Evolutionary conservation across 2,888 invertebrate species (phyloP).

Genomic region (Candidula unifasciata): DNA sequence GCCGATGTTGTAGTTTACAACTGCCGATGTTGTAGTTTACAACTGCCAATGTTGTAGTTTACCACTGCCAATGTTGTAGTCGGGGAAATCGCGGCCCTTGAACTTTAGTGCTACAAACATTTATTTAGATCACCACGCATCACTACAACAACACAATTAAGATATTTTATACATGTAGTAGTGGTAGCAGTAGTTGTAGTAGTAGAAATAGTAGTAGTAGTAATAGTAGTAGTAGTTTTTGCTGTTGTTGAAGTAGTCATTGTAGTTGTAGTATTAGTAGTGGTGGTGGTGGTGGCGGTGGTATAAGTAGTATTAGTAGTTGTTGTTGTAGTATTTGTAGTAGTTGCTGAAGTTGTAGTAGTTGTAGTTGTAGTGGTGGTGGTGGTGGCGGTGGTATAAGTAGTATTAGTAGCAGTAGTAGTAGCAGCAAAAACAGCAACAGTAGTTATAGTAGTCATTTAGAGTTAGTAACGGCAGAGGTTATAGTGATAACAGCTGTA

Average conservation of each 20-base stretch:
- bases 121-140: no score
- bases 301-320: background rate
- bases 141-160: no score
- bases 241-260: background rate
- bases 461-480: background rate
- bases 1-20: no score
- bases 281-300: background rate
- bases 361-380: background rate
- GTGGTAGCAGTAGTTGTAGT: no score
- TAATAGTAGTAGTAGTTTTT: background rate
- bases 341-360: background rate
- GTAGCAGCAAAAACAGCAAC: slow-evolving; percentile 1
- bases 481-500: background rate
- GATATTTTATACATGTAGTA: no score
- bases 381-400: background rate
- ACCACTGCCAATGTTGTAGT: no score
- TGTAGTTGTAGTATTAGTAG: background rate
- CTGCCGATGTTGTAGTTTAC: no score
- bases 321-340: background rate
- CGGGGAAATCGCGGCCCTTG: no score
- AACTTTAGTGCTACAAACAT: no score
- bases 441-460: background rate
- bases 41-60: no score
- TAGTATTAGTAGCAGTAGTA: slow-evolving; percentile 13
- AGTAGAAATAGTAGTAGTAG: background rate